A percentile compares a stretch with the other conserved stretches of the same genome.
These are phyloP conservation scores for Hemicrepidius hirtus DNA, from an alignment of 2,888 invertebrate species.

Conservation along the genomic window DNA sequence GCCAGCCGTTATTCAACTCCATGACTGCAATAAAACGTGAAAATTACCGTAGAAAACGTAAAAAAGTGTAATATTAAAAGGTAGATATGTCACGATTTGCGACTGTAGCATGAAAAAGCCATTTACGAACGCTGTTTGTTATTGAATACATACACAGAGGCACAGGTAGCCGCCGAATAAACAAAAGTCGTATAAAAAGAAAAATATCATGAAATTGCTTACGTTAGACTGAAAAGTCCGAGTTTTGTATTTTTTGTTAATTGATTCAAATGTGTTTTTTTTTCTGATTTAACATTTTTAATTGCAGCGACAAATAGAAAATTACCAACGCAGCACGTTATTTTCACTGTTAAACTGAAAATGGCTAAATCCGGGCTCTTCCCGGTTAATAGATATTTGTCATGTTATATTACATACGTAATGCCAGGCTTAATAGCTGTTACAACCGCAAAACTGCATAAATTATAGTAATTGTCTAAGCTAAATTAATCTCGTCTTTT, in stretches of 20 bases:
- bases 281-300: background rate
- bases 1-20: slow-evolving; percentile 17
- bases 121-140: slow-evolving; percentile 22
- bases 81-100: slow-evolving; percentile 34
- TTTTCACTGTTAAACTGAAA: background rate
- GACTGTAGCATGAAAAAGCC: slow-evolving; percentile 23
- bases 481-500: slow-evolving; percentile 21
- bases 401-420: slow-evolving; percentile 21
- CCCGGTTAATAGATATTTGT: too few species aligned
- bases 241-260: background rate
- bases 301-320: too few species aligned
- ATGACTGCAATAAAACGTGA: slow-evolving; percentile 30
- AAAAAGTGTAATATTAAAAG: slow-evolving; percentile 29
- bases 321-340: background rate
- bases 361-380: slow-evolving; percentile 11
- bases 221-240: background rate
- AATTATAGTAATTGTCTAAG: slow-evolving; percentile 27
- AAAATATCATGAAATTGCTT: slow-evolving; percentile 1
- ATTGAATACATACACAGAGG: slow-evolving; percentile 16
- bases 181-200: slow-evolving; percentile 10
- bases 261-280: background rate
- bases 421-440: slow-evolving; percentile 18
- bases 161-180: slow-evolving; percentile 4
- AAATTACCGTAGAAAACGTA: slow-evolving; percentile 24
- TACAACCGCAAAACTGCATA: slow-evolving; percentile 28